phyloP scores from a whole-genome alignment of 1,140 invertebrate species.

The Lethrus apterus region DNA sequence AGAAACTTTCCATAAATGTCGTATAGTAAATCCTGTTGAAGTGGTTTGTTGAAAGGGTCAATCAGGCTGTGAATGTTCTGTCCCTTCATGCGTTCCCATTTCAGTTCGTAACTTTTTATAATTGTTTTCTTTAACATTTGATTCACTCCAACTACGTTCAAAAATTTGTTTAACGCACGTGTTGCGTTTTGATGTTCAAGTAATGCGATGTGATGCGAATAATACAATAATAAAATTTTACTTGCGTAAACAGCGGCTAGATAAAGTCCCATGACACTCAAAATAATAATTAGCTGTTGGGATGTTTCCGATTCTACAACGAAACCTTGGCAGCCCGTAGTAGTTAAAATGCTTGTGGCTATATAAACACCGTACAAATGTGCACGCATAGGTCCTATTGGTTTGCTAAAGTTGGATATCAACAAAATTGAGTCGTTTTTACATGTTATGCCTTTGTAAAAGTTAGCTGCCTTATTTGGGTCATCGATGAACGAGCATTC shows the following conservation, averaged over 20 bases:
- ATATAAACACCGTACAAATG: neutral
- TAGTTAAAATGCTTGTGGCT: neutral
- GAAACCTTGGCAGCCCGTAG: neutral
- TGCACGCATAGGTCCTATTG: neutral
- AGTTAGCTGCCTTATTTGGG: neutral
- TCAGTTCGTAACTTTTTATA: conserved; percentile 8
- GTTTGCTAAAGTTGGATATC: neutral
- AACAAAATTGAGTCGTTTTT: neutral
- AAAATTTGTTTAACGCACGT: neutral
- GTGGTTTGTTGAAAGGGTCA: neutral
- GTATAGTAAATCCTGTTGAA: conserved; percentile 1
- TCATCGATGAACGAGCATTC: neutral
- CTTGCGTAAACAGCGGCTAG: too few species aligned
- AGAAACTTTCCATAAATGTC: conserved; percentile 1
- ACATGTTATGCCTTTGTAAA: neutral
- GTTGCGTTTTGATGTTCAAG: conserved; percentile 4
- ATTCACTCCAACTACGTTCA: neutral
- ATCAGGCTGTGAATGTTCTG: conserved; percentile 3
- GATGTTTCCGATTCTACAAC: too few species aligned
- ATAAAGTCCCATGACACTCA: too few species aligned
- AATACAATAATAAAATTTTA: too few species aligned
- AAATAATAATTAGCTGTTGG: too few species aligned
- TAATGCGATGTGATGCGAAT: too few species aligned
- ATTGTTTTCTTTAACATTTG: neutral
- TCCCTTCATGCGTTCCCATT: neutral